Evolutionary conservation across 2,113 vertebrate species (phyloP).

Genomic region (Ardeotis arabs): DNA sequence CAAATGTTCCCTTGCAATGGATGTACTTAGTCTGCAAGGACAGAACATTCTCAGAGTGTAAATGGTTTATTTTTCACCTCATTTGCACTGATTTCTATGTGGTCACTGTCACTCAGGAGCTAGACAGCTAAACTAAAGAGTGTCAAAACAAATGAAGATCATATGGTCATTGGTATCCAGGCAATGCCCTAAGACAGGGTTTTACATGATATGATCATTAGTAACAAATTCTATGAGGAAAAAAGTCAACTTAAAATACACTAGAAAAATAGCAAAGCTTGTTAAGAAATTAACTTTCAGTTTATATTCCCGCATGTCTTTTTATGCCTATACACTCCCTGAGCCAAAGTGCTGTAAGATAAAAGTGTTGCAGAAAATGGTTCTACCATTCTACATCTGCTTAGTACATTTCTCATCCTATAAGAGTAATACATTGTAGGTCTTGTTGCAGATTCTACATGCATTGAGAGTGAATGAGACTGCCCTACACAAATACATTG

Average conservation of each 20-base stretch:
- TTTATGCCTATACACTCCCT: not conserved
- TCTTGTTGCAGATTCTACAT: not conserved
- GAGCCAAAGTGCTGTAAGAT: conserved; percentile 22
- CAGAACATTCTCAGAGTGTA: conserved; percentile 15
- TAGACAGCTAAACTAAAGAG: not conserved
- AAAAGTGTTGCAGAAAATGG: not conserved
- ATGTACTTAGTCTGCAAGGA: conserved; percentile 31
- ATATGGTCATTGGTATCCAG: not conserved
- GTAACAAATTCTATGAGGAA: not conserved
- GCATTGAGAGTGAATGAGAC: not conserved
- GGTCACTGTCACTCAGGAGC: conserved; percentile 30
- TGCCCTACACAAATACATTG: not conserved
- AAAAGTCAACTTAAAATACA: not conserved
- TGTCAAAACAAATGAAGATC: conserved; percentile 53
- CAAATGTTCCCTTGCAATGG: not conserved
- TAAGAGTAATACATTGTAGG: not conserved
- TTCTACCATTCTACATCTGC: not conserved
- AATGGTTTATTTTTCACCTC: conserved; percentile 51
- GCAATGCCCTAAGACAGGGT: not conserved
- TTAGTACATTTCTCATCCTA: not conserved
- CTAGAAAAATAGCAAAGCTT: not conserved
- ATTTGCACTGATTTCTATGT: conserved; percentile 39
- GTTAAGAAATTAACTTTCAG: not conserved
- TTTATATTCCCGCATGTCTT: not conserved
- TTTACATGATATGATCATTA: not conserved